Percentiles rank a stretch among this genome's conserved stretches.
Conservation (phyloP, 2,797 vertebrate genomes). For the Erethizon dorsatum region DNA sequence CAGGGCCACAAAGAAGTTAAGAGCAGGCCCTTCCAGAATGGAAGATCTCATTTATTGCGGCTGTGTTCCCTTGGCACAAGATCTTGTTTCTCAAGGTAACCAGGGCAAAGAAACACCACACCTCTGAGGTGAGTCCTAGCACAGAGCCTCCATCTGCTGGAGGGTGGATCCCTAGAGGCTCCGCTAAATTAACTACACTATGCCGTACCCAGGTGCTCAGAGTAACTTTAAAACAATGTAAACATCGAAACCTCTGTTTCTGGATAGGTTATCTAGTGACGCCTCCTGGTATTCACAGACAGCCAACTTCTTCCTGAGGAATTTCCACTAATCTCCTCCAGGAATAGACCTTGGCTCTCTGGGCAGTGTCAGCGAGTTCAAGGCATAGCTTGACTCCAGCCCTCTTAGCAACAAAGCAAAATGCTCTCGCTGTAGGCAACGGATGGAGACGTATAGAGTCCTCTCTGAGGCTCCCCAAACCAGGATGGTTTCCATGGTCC, state of each 20-base stretch:
- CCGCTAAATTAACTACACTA: neutral
- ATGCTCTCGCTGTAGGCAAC: neutral
- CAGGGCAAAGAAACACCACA: neutral
- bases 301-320: slow-evolving; percentile 70
- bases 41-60: neutral
- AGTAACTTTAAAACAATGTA: slow-evolving; percentile 46
- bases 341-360: slow-evolving; percentile 76
- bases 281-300: slow-evolving; percentile 65
- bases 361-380: slow-evolving; percentile 63
- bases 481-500: neutral
- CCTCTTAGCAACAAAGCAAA: slow-evolving; percentile 33
- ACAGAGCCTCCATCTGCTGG: neutral
- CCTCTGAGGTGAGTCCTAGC: neutral
- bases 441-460: neutral
- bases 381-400: slow-evolving; percentile 46
- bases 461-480: neutral
- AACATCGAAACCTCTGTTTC: slow-evolving; percentile 52
- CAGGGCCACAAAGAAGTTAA: neutral
- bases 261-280: slow-evolving; percentile 50
- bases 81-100: slow-evolving; percentile 29
- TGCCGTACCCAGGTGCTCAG: neutral
- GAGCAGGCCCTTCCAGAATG: neutral
- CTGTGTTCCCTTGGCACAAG: neutral
- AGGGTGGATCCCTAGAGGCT: neutral
- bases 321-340: slow-evolving; percentile 78